These are phyloP conservation scores for Cirrhinus molitorella DNA, from an alignment of 2,797 vertebrate species.

Conservation along the genomic window DNA sequence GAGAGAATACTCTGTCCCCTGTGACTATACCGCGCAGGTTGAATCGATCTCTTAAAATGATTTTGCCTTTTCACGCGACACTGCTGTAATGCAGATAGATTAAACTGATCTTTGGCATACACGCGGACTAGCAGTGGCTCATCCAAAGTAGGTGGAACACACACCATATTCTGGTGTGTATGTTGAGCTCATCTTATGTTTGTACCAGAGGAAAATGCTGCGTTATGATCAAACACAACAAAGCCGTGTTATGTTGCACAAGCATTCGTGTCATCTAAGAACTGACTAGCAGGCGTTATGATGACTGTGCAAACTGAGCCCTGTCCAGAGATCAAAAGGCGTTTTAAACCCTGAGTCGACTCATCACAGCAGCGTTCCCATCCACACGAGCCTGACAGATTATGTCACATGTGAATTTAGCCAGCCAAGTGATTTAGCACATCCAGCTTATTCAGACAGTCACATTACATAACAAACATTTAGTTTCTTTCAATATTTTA, in stretches of 20 bases:
- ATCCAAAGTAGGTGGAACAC: constrained; percentile 26
- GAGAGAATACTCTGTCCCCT: constrained; percentile 32
- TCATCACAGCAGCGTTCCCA: constrained; percentile 18
- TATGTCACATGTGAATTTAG: constrained; percentile 21
- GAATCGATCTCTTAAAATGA: constrained; percentile 58
- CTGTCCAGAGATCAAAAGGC: constrained; percentile 33
- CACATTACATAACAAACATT: constrained; percentile 73
- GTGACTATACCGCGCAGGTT: constrained; percentile 18
- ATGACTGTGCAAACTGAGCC: constrained; percentile 37
- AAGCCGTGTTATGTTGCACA: constrained; percentile 11
- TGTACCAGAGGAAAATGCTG: neutral
- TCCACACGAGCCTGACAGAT: constrained; percentile 28
- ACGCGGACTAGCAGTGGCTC: constrained; percentile 2
- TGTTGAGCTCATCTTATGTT: constrained; percentile 12
- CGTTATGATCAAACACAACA: neutral
- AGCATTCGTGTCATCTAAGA: constrained; percentile 17
- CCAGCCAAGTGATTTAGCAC: constrained; percentile 43
- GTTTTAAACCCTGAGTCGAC: constrained; percentile 39
- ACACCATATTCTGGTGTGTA: neutral
- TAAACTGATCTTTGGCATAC: constrained; percentile 34
- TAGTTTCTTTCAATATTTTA: constrained; percentile 66
- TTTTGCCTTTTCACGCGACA: constrained; percentile 50
- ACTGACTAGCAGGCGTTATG: constrained; percentile 26
- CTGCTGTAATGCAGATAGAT: constrained; percentile 56
- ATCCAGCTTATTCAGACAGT: constrained; percentile 53